Evolutionary conservation across 2,113 vertebrate genomes (phyloP), one percentile per base, ranked within the genome.

Genomic region (Mandrillus leucophaeus): DNA sequence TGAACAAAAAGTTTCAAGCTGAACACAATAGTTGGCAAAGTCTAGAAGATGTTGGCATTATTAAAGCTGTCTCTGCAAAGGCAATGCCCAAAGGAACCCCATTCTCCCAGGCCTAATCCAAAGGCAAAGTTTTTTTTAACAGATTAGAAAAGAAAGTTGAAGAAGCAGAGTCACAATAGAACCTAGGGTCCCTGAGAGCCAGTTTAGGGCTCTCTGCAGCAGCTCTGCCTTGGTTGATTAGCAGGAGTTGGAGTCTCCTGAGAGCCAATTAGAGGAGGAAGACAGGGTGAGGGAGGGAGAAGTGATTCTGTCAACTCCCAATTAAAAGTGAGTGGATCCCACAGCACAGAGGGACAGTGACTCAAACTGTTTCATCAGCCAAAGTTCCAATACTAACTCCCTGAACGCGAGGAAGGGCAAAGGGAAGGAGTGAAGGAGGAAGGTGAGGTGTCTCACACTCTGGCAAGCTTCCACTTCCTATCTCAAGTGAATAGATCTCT

Each of bases 251-350:
- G 76, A 85, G 64, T 64, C 92, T 50, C 92, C 48, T 86, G 96
- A 97, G 96, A 96, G 79, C 55, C 93, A 97, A 98, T 98, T 98
- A 98, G 61, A 57, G 88, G 68, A 94, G 35, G 32, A 97, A 96
- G 35, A 75, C 40, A 90, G 35, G 16, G 16, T 12, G 50, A 92
- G 40, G 22, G 35, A 79, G 17, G 45, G 23, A 89, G 48, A 96
- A 61, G 68, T 48, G 27, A 90, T 85, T 92, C 92, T 48, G 94
- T 23, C 66, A 96, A 95, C 32, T 64, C 10, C 94, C 96, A 98
- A 96, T 98, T 98, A 98, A 98, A 98, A 98, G 81, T 98, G 83
- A 92, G 38, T 52, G 8, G 68, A 81, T 85, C 81, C 76, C 73
- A 88, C 23, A 94, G 73, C 79, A 82, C 59, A 72, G 14, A 85